A percentile compares a stretch with the other conserved stretches of the same genome.
Conservation (phyloP, 2,113 vertebrate species). For the Colius striatus region DNA sequence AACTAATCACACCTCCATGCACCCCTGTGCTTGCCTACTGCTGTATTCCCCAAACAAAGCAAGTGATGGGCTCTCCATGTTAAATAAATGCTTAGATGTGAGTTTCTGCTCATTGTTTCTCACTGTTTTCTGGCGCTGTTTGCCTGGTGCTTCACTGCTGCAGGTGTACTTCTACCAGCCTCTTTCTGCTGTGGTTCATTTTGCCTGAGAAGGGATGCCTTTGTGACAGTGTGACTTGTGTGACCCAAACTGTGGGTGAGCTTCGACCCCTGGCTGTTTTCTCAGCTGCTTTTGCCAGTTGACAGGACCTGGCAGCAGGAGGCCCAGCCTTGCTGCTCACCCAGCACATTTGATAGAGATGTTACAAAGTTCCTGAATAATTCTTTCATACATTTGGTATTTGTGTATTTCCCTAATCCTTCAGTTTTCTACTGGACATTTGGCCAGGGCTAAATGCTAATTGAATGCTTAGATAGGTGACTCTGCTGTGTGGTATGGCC, state of each 20-base stretch:
- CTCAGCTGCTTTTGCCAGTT: neutral
- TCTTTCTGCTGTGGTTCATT: neutral
- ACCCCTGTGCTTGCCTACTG: neutral
- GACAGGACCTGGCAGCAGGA: neutral
- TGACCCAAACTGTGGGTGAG: neutral
- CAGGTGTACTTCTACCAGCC: neutral
- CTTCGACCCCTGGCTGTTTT: neutral
- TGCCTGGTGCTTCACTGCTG: neutral
- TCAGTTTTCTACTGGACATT: neutral
- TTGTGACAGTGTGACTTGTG: fast-evolving
- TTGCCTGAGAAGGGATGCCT: neutral
- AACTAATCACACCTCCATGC: fast-evolving
- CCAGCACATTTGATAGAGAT: fast-evolving
- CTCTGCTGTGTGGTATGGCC: neutral
- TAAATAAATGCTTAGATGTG: neutral
- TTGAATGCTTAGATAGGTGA: neutral
- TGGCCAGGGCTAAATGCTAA: neutral
- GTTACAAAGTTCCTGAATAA: neutral
- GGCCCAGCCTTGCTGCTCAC: neutral
- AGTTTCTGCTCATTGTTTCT: neutral
- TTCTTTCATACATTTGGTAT: neutral
- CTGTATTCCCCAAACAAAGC: neutral
- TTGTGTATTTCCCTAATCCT: fast-evolving
- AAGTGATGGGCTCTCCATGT: neutral
- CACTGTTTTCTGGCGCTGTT: neutral